Conservation (phyloP, 1,140 invertebrate species). For the Bombus picipes region DNA sequence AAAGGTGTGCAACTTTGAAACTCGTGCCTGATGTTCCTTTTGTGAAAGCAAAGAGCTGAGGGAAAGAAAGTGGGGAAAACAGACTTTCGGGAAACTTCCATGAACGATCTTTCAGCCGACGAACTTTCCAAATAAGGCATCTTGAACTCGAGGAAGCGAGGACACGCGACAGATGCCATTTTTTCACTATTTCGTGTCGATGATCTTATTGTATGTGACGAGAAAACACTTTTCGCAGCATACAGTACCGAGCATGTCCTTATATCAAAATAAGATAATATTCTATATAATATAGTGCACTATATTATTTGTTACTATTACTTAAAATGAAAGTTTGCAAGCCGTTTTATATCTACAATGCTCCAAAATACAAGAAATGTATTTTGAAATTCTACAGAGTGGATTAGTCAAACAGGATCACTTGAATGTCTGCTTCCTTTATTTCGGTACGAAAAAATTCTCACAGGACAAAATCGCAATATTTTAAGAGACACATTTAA, state of each 20-base stretch:
- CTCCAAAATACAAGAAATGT: too few relatives aligned
- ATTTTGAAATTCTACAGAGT: too few relatives aligned
- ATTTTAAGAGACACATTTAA: too few relatives aligned
- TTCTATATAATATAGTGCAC: too few relatives aligned
- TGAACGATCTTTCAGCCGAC: not conserved
- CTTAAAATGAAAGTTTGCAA: too few relatives aligned
- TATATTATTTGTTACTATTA: not conserved
- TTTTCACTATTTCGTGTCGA: not conserved
- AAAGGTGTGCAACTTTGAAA: not conserved
- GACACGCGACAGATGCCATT: not conserved
- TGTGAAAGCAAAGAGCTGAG: not conserved
- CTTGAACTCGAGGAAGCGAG: not conserved
- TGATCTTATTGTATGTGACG: not conserved
- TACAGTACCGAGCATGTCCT: not conserved
- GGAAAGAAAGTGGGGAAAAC: not conserved
- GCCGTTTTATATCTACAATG: too few relatives aligned
- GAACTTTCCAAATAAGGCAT: not conserved
- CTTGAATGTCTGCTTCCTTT: too few relatives aligned
- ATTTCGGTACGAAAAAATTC: too few relatives aligned
- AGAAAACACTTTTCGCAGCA: too few relatives aligned
- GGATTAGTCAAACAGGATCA: too few relatives aligned
- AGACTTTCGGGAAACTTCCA: not conserved
- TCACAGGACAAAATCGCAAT: too few relatives aligned
- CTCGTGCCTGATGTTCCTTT: not conserved
- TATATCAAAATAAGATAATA: not conserved